Percentiles rank a stretch among this genome's conserved stretches.
Conservation (phyloP, 2,113 vertebrate genomes). For the Calypte anna region DNA sequence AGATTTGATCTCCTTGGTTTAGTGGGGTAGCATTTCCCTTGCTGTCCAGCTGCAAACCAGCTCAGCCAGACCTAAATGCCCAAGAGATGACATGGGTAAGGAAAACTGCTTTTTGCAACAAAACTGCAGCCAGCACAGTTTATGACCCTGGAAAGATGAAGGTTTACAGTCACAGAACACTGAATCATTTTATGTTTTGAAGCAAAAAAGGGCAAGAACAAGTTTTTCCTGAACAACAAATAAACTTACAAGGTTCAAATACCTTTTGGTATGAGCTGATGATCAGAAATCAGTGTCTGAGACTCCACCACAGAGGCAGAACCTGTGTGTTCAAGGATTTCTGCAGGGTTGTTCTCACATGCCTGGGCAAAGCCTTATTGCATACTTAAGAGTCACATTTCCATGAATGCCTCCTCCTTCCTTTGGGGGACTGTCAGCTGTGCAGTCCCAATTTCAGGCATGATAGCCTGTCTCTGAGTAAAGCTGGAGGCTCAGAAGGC, state of each 20-base stretch:
- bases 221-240: constrained; percentile 5
- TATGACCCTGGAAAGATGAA: constrained; percentile 36
- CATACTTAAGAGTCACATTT: neutral
- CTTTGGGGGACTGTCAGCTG: neutral
- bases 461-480: neutral
- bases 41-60: neutral
- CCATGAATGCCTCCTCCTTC: neutral
- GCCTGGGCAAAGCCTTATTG: neutral
- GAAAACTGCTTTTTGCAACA: constrained; percentile 20
- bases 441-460: neutral
- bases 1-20: neutral
- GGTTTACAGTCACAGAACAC: neutral
- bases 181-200: neutral
- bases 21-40: constrained; percentile 1
- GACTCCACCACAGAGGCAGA: neutral
- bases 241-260: neutral
- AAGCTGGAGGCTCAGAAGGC: neutral
- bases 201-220: neutral
- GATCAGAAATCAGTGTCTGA: neutral
- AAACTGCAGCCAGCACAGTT: neutral
- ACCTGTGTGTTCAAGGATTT: neutral
- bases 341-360: neutral
- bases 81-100: neutral
- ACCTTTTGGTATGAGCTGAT: neutral
- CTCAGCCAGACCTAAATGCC: neutral